A percentile compares a stretch with the other conserved stretches of the same genome.
These are phyloP conservation scores for Fissipunctia ypsillon DNA, from an alignment of 2,888 invertebrate genomes.

Conservation along the genomic window DNA sequence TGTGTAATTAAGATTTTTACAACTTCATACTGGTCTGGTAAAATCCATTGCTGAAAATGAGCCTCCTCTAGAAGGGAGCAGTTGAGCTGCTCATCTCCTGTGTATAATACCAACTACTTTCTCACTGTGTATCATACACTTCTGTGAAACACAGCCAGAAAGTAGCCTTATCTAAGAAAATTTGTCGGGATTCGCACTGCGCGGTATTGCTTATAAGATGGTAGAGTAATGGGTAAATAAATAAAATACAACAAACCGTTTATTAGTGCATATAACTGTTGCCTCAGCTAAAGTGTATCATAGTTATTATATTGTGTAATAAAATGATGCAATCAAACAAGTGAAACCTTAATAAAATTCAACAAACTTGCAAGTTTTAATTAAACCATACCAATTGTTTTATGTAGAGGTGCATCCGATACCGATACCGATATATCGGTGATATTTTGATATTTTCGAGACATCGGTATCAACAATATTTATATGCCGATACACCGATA, in stretches of 20 bases:
- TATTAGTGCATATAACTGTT: constrained; percentile 15
- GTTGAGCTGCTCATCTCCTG: not conserved
- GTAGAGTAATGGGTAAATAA: not conserved
- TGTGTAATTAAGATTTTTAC: not conserved
- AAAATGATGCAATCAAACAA: constrained; percentile 41
- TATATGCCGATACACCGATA: no score
- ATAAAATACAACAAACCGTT: not conserved
- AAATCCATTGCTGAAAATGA: not conserved
- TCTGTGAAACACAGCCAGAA: not conserved
- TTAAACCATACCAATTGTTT: constrained; percentile 30
- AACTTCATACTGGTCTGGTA: no score
- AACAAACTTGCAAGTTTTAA: constrained; percentile 46
- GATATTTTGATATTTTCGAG: no score
- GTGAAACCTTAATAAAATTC: constrained; percentile 33
- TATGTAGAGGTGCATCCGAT: no score
- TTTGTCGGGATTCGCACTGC: not conserved
- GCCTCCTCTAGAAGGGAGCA: not conserved
- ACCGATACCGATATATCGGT: no score
- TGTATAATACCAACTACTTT: not conserved
- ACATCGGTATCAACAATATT: no score
- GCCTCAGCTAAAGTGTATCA: constrained; percentile 11
- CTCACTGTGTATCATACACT: not conserved
- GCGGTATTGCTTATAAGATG: not conserved
- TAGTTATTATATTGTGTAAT: constrained; percentile 24
- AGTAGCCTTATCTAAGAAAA: not conserved